Evolutionary conservation across 1,140 invertebrate genomes (phyloP).

Genomic region (Caenorhabditis briggsae): DNA sequence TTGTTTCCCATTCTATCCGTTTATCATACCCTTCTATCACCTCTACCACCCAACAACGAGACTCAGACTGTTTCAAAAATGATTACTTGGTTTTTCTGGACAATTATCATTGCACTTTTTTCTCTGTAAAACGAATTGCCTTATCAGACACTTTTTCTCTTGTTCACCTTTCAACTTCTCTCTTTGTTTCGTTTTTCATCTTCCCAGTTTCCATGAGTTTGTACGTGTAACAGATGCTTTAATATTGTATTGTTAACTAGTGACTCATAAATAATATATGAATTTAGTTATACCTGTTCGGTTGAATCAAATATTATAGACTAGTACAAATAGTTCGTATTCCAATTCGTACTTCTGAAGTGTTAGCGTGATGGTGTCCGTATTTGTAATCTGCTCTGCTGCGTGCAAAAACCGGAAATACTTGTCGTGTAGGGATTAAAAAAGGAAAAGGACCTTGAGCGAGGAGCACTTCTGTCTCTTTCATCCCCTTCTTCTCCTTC

Average conservation of each 20-base stretch:
- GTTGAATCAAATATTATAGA: background rate
- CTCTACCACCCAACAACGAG: background rate
- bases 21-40: background rate
- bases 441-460: background rate
- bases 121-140: background rate
- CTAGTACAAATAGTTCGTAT: slow-evolving; percentile 13
- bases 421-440: slow-evolving; percentile 12
- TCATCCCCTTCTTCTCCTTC: background rate
- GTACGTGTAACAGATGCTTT: slow-evolving; percentile 39
- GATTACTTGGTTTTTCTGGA: slow-evolving; percentile 14
- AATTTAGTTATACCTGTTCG: background rate
- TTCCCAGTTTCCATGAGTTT: slow-evolving; percentile 27
- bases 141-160: background rate
- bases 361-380: background rate
- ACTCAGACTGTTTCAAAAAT: slow-evolving; percentile 29
- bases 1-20: background rate
- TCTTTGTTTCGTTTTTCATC: background rate
- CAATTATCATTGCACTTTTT: slow-evolving; percentile 10
- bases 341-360: slow-evolving; percentile 19
- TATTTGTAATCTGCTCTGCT: too few species aligned
- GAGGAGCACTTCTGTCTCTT: background rate
- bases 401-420: slow-evolving; percentile 1
- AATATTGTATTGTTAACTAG: background rate
- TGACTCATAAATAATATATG: background rate
- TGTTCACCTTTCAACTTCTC: background rate